A percentile compares a stretch with the other conserved stretches of the same genome.
These are phyloP conservation scores for Haliaeetus leucogaster DNA, from an alignment of 2,113 vertebrate genomes.

Conservation along the genomic window DNA sequence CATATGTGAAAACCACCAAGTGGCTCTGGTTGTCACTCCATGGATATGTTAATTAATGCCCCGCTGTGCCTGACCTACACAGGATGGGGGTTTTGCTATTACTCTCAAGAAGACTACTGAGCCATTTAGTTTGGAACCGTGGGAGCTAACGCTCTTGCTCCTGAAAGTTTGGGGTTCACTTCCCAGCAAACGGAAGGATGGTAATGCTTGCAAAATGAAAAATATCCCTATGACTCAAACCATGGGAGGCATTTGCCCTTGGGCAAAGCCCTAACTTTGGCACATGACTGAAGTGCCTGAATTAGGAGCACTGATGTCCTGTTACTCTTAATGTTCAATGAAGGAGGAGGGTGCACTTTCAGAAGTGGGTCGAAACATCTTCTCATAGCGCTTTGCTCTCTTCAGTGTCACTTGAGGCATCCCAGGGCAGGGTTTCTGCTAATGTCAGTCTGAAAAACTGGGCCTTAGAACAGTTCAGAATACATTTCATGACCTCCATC, in stretches of 20 bases:
- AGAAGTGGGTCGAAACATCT: neutral
- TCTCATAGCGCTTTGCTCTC: neutral
- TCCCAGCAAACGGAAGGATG: neutral
- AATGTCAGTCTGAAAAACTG: neutral
- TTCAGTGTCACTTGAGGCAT: neutral
- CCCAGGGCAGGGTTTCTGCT: neutral
- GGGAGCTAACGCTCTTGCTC: neutral
- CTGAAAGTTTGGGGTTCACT: neutral
- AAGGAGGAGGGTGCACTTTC: neutral
- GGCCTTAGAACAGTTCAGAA: neutral
- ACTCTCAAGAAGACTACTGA: neutral
- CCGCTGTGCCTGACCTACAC: fast-evolving
- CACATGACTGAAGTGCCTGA: neutral
- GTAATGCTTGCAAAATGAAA: neutral
- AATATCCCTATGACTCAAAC: neutral
- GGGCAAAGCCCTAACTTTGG: neutral
- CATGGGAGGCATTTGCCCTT: neutral
- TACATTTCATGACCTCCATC: neutral
- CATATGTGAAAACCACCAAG: neutral
- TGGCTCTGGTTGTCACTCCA: neutral
- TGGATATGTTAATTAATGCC: neutral
- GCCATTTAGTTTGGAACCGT: fast-evolving
- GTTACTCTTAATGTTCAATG: fast-evolving
- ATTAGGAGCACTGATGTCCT: neutral
- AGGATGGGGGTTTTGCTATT: neutral